Base-by-base conservation (phyloP, 2,888 invertebrate genomes). In the Agriopis aurantiaria region DNA sequence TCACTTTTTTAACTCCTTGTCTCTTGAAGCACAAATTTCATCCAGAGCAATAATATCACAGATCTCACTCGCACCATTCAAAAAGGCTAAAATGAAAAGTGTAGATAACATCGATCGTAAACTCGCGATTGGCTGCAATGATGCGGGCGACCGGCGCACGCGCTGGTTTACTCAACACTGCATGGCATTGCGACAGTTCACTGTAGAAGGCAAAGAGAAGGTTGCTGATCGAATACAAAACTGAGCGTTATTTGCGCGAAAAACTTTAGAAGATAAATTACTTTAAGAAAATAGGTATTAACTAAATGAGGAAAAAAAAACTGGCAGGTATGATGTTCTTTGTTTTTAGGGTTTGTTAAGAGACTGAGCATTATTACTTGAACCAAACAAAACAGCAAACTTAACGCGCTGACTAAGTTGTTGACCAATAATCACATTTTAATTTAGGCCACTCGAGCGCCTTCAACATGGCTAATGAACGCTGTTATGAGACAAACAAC, bases 111-210 rank as follows among this genome's bases (percentile, higher is more conserved):
- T 43, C 56, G 56, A 57, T 58, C 23, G 46, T 1, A 11, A 17
- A 8, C 8, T 23, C 58, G 58, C 46, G 58, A 43, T 43, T 62
- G 17, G 61, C 6, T 43, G 45, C n/a, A 23, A 23, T 53, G 62
- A n/a, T 12, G 64, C 70, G 59, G 56, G 65, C 80, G 73, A 71
- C 78, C 77, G 60, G 74, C 80, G 79, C 76, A 33, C 55, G 78
- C 80, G 78, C 80, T 69, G 17, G 23, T 66, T 43, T 14, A 49
- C 49, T 65, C 51, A 59, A 59, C 60, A 80, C 79, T 80, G 55
- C 60, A 51, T 41, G n/a, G 14, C 49, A 51, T 41, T 33, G 14
- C 49, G 1, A 56, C 64, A 53, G 46, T 58, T 63, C 71, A 68
- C 65, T 62, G 58, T 52, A 49, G 69, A 69, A 67, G 57, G 68